phyloP scores from a whole-genome alignment of 2,888 invertebrate genomes.

The Chrysodeixis includens region DNA sequence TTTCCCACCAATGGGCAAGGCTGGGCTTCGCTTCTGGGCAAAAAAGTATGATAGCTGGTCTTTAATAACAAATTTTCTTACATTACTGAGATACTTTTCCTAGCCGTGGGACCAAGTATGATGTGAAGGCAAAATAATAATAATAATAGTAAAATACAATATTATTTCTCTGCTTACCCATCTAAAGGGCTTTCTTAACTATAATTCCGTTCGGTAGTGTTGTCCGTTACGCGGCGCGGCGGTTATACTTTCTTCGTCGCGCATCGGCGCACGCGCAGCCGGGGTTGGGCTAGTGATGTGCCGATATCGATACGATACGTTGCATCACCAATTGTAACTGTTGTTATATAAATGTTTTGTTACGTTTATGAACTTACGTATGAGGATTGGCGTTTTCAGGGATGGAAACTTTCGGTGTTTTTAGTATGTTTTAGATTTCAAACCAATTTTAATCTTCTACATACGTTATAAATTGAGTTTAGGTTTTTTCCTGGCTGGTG shows the following conservation, averaged over 20 bases:
- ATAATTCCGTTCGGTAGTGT: constrained; percentile 56
- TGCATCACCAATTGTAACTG: constrained; percentile 56
- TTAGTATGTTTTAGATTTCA: too few species aligned
- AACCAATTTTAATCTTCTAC: too few species aligned
- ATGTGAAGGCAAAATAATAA: neutral
- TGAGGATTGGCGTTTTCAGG: neutral
- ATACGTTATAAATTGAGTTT: too few species aligned
- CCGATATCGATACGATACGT: constrained; percentile 46
- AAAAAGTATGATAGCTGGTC: too few species aligned
- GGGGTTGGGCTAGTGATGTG: constrained; percentile 73
- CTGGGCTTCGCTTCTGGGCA: too few species aligned
- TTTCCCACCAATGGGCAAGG: too few species aligned
- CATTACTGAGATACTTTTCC: too few species aligned
- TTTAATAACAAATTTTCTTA: too few species aligned
- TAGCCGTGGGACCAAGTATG: neutral
- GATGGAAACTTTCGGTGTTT: neutral
- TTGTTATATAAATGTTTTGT: constrained; percentile 52
- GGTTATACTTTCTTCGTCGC: constrained; percentile 86
- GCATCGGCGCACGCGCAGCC: constrained; percentile 81
- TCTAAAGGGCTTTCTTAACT: constrained; percentile 48
- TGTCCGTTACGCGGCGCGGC: constrained; percentile 76
- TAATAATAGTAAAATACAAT: neutral
- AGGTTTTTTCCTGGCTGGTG: too few species aligned
- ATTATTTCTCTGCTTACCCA: constrained; percentile 30
- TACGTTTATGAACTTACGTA: constrained; percentile 15